Percentiles rank a stretch among this genome's conserved stretches.
Evolutionary conservation across 2,797 vertebrate genomes (phyloP).

Genomic region (Synaphobranchus kaupii): DNA sequence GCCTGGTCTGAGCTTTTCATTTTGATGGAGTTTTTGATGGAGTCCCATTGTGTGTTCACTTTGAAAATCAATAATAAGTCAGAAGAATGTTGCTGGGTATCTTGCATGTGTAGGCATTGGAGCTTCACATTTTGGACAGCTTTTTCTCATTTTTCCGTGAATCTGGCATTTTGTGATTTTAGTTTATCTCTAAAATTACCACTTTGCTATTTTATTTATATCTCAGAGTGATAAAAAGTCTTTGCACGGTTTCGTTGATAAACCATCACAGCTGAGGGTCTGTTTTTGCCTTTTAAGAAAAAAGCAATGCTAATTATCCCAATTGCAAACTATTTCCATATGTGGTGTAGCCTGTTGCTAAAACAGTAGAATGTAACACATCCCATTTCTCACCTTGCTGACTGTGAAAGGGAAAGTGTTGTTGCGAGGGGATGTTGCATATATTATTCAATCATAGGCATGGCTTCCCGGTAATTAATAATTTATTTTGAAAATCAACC

Average conservation of each 20-base stretch:
- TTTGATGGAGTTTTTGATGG: background rate
- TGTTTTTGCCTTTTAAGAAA: background rate
- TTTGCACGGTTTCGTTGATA: background rate
- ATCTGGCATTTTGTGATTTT: background rate
- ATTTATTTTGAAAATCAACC: constrained; percentile 25
- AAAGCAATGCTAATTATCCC: background rate
- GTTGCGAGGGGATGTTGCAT: constrained; percentile 1
- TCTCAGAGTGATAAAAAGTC: background rate
- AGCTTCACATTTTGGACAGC: background rate
- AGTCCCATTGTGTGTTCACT: background rate
- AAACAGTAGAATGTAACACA: background rate
- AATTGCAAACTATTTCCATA: background rate
- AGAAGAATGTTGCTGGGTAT: background rate
- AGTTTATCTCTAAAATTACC: background rate
- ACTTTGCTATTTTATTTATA: background rate
- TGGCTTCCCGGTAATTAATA: constrained; percentile 27
- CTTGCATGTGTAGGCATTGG: background rate
- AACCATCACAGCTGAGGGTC: background rate
- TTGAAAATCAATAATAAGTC: constrained; percentile 10
- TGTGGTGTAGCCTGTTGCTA: background rate
- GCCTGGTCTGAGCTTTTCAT: background rate
- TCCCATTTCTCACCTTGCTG: background rate
- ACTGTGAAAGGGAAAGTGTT: background rate
- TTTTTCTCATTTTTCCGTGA: background rate
- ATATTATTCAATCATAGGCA: constrained; percentile 28